Percentiles rank a stretch among this genome's conserved stretches.
These are phyloP conservation scores for Euzetes globulus DNA, from an alignment of 2,888 invertebrate genomes.

Conservation along the genomic window DNA sequence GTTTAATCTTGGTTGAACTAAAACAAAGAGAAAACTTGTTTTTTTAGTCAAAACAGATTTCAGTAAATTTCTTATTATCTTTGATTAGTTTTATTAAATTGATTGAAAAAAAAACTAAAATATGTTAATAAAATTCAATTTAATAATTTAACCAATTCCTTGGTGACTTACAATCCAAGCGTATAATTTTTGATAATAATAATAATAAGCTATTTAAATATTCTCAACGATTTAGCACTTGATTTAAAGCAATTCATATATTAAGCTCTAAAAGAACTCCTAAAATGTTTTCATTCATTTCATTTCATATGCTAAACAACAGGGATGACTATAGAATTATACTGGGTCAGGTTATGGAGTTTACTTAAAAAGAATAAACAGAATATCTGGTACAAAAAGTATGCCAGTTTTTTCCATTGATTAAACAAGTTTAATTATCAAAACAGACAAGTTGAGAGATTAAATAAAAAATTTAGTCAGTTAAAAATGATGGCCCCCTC, in stretches of 20 bases:
- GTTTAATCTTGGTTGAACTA: too few relatives aligned
- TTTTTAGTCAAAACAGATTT: background rate
- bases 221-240: background rate
- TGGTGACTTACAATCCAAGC: background rate
- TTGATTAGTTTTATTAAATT: background rate
- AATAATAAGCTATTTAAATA: background rate
- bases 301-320: background rate
- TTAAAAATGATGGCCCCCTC: background rate
- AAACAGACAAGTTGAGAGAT: too few relatives aligned
- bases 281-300: background rate
- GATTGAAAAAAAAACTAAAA: background rate
- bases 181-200: background rate
- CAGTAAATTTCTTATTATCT: background rate
- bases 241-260: slow-evolving; percentile 14
- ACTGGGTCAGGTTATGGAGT: too few relatives aligned
- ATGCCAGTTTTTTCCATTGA: too few relatives aligned
- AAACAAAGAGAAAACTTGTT: too few relatives aligned
- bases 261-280: background rate
- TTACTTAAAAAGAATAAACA: too few relatives aligned
- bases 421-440: too few relatives aligned
- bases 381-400: too few relatives aligned
- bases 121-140: slow-evolving; percentile 5
- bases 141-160: background rate
- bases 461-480: too few relatives aligned
- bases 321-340: too few relatives aligned